phyloP scores from a whole-genome alignment of 2,888 invertebrate species.

The Athalia circularis region DNA sequence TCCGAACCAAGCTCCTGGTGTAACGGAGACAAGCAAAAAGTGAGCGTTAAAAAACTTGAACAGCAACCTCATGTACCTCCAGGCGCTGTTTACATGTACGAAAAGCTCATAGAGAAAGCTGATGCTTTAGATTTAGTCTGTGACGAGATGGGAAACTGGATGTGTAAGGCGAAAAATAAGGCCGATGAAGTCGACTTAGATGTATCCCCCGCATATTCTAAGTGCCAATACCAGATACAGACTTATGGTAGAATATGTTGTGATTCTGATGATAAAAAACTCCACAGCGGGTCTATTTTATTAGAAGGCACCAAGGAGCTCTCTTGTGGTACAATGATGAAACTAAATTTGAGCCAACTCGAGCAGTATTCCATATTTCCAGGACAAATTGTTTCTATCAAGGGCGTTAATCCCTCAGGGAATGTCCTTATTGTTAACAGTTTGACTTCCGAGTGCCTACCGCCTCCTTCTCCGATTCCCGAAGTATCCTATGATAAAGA shows the following conservation, averaged over 20 bases:
- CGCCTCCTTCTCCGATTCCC: conserved; percentile 72
- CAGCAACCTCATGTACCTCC: conserved; percentile 59
- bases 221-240: conserved; percentile 72
- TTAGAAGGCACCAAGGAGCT: conserved; percentile 80
- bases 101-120: conserved; percentile 62
- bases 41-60: conserved; percentile 53
- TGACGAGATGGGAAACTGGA: conserved; percentile 57
- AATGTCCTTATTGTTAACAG: conserved; percentile 81
- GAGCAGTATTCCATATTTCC: conserved; percentile 84
- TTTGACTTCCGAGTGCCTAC: conserved; percentile 78
- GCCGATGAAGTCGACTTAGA: conserved; percentile 39
- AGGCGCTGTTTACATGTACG: conserved; percentile 66
- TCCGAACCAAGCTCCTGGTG: conserved; percentile 59
- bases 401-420: conserved; percentile 84
- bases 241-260: conserved; percentile 85
- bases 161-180: conserved; percentile 55
- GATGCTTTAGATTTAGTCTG: conserved; percentile 55
- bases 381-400: conserved; percentile 86
- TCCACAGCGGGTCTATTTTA: conserved; percentile 83
- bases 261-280: conserved; percentile 81
- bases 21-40: conserved; percentile 49
- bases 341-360: conserved; percentile 75
- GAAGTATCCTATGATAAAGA: conserved; percentile 52
- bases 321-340: conserved; percentile 59
- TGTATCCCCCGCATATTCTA: conserved; percentile 55